A percentile compares a stretch with the other conserved stretches of the same genome.
These are phyloP conservation scores for Dynastes grantii DNA, from an alignment of 2,888 invertebrate genomes.

Conservation along the genomic window DNA sequence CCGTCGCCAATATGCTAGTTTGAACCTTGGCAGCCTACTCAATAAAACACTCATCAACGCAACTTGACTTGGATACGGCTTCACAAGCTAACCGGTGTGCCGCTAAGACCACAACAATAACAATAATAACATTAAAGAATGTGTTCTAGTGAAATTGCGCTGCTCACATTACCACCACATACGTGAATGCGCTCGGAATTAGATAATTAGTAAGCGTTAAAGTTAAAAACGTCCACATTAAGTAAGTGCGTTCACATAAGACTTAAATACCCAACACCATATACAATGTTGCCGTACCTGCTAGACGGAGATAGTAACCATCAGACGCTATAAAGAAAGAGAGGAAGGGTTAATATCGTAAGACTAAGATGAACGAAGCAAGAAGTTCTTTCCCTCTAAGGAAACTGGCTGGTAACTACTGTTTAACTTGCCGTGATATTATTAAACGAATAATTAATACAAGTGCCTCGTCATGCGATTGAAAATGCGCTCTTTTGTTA, in stretches of 20 bases:
- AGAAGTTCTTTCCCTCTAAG: conserved; percentile 46
- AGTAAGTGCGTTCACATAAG: conserved; percentile 27
- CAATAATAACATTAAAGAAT: conserved; percentile 27
- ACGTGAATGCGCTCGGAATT: conserved; percentile 54
- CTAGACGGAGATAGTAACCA: conserved; percentile 3
- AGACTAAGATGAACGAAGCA: background rate
- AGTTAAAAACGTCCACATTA: conserved; percentile 36
- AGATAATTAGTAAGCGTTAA: conserved; percentile 52
- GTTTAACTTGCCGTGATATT: conserved; percentile 50
- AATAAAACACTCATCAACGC: background rate
- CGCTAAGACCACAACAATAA: conserved; percentile 22
- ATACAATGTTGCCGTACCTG: conserved; percentile 1
- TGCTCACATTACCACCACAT: conserved; percentile 49
- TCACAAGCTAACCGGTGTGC: background rate
- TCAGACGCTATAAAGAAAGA: background rate
- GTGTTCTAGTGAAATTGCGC: conserved; percentile 37
- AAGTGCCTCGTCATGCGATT: conserved; percentile 46
- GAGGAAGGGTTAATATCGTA: conserved; percentile 1
- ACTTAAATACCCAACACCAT: conserved; percentile 8
- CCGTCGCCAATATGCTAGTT: background rate
- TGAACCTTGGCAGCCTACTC: background rate
- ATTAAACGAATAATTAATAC: conserved; percentile 51
- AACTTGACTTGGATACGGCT: background rate
- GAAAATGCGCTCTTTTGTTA: conserved; percentile 25
- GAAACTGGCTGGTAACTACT: conserved; percentile 53